Evolutionary conservation across 92 coral and sea anemone genomes (phyloP).

Genomic region (Umimayanthus chanpuru): DNA sequence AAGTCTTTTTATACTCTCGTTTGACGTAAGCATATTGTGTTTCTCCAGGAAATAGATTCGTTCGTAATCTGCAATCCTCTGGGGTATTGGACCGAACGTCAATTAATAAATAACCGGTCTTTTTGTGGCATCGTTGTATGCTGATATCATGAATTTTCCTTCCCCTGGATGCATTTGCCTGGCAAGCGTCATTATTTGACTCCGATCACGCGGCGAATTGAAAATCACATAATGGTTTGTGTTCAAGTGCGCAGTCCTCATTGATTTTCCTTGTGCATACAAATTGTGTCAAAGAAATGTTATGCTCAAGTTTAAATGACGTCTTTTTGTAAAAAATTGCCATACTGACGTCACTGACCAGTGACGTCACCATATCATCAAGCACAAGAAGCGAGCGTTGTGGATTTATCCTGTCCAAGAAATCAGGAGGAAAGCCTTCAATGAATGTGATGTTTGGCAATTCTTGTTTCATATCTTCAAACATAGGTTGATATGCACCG

Average conservation of each 20-base stretch:
- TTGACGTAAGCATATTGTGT: too few species aligned
- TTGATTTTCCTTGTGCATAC: not conserved
- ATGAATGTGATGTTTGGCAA: not conserved
- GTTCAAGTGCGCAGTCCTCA: not conserved
- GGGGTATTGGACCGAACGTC: too few species aligned
- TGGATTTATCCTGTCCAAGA: not conserved
- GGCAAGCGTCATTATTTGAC: not conserved
- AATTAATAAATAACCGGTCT: not conserved
- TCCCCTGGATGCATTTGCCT: not conserved
- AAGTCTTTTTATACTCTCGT: too few species aligned
- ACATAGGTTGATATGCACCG: not conserved
- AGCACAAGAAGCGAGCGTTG: too few species aligned
- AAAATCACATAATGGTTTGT: not conserved
- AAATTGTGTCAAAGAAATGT: not conserved
- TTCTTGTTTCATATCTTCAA: not conserved
- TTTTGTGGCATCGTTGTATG: not conserved
- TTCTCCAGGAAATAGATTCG: too few species aligned
- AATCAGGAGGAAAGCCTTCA: not conserved
- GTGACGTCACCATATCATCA: too few species aligned
- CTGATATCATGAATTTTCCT: not conserved
- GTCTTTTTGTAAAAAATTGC: not conserved
- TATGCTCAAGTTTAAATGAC: not conserved
- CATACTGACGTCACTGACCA: too few species aligned
- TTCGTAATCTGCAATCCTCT: too few species aligned
- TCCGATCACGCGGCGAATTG: not conserved